Evolutionary conservation across 1,140 invertebrate species (phyloP), one percentile per base, ranked within the genome.

Genomic region (Aphaenogaster floridana): DNA sequence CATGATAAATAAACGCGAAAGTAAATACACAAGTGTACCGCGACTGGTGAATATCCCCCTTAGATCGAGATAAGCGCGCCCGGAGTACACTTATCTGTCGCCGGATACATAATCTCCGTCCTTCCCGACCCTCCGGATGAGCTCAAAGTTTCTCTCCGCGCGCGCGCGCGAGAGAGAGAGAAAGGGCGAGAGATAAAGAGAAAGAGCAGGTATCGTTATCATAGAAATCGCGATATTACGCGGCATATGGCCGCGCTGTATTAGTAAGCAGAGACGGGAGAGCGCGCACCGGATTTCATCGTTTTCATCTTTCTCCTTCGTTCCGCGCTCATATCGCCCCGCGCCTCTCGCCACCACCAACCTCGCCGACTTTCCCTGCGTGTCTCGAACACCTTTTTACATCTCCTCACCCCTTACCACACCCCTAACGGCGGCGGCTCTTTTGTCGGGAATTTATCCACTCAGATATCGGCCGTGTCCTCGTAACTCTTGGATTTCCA

Each of bases 141-240:
- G 54, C 45, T 59, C 42, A 21, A 59, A 74, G 80, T 83, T 74
- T 74, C 80, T 83, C 80, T 83, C 11, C 9, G 17, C 21, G 28
- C 0, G 77, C 45, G 21, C 17, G 21, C 21, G 13, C 7, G 39
- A 63, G 21, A 50, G 21, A 52, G 48, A 52, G 48, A 78, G 59
- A 45, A 52, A 45, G 21, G 36, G 21, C 42, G 50, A 34, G 64
- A 13, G 28, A 71, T 17, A 71, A 52, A 61, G 52, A 72, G 80
- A 72, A 17, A 74, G 52, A 48, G 21, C 17, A 74, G 52, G 28
- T 50, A 50, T 74, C 88, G 87, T 92, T 92, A 92, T 90, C 91
- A 92, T 92, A 92, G 91, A 92, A 92, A 92, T 92, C 89, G 90
- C 61, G 61, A 90, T 69, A 92, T 92, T 92, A 92, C 90, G 85